phyloP scores from a whole-genome alignment of 2,888 invertebrate genomes.

The Trissolcus brochymenae region DNA sequence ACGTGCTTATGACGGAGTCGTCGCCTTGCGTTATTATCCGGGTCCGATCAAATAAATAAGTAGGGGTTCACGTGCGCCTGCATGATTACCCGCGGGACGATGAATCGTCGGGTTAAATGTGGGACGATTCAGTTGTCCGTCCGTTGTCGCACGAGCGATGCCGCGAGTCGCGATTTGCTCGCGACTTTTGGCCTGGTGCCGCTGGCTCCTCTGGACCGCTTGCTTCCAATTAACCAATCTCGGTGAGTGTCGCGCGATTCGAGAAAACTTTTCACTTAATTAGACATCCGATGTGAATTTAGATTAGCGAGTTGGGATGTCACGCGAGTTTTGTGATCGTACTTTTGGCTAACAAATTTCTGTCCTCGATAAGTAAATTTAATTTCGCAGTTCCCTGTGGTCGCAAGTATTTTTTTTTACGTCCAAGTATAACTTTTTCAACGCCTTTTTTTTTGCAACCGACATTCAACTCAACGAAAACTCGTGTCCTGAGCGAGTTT shows the following conservation, averaged over 20 bases:
- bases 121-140: slow-evolving; percentile 38
- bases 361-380: slow-evolving; percentile 7
- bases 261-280: not conserved
- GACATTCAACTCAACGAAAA: no score
- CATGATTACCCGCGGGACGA: slow-evolving; percentile 37
- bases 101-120: slow-evolving; percentile 37
- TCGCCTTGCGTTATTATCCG: slow-evolving; percentile 27
- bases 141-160: slow-evolving; percentile 45
- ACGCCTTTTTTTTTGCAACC: no score
- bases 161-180: slow-evolving; percentile 51
- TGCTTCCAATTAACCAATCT: slow-evolving; percentile 61
- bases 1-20: slow-evolving; percentile 26
- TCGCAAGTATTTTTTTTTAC: no score
- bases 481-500: no score
- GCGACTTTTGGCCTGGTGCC: slow-evolving; percentile 50
- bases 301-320: not conserved
- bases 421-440: no score
- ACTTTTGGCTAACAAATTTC: not conserved
- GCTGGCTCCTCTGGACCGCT: slow-evolving; percentile 63
- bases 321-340: not conserved
- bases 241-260: slow-evolving; percentile 61
- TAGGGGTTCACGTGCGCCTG: slow-evolving; percentile 45
- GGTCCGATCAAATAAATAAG: slow-evolving; percentile 39
- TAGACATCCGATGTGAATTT: not conserved
- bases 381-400: slow-evolving; percentile 7